Evolutionary conservation across 2,888 invertebrate genomes (phyloP), one percentile per base, ranked within the genome.

Genomic region (Teleiodes luculella): DNA sequence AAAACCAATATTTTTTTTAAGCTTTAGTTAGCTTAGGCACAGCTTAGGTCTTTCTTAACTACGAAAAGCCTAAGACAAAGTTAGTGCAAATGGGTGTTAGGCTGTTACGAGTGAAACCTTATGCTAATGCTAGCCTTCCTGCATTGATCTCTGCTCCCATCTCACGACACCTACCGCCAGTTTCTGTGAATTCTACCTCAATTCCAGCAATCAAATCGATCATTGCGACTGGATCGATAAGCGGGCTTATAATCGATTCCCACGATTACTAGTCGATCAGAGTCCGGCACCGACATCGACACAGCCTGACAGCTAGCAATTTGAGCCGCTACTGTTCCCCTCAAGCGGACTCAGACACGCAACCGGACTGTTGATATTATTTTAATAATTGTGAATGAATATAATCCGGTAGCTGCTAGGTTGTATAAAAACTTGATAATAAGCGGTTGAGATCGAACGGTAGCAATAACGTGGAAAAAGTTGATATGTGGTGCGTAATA

Each of bases 311-410:
- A 86, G 77, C 63, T 68, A 47, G 67, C 73, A 83, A 85, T 86
- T 85, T 81, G 24, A 63, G 67, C 69, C 52, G 83, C 84, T 84
- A 77, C 80, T 70, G 81, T 79, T 73, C 46, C 69, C 70, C 83
- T 74, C 56, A 59, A 56, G 56, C 64, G 56, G 66, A 67, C 74
- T 73, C 69, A 61, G 67, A 77, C 84, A 83, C 78, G 84, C 83
- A 64, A 72, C 11, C 35, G 3, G n/a, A 11, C 16, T n/a, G 43
- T 36, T 37, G 33, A 33, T 46, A 53, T 36, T 53, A 20, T 48
- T 48, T 48, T 35, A 48, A 48, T 48, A 35, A 24, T 24, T 24
- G 33, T 35, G 48, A 48, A 46, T 46, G 30, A 43, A 43, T 24
- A 43, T 43, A 31, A 33, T 16, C 31, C 31, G 28, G 33, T 48